Conservation (phyloP, 23 tunicate genomes). For the Trididemnum clinides region DNA sequence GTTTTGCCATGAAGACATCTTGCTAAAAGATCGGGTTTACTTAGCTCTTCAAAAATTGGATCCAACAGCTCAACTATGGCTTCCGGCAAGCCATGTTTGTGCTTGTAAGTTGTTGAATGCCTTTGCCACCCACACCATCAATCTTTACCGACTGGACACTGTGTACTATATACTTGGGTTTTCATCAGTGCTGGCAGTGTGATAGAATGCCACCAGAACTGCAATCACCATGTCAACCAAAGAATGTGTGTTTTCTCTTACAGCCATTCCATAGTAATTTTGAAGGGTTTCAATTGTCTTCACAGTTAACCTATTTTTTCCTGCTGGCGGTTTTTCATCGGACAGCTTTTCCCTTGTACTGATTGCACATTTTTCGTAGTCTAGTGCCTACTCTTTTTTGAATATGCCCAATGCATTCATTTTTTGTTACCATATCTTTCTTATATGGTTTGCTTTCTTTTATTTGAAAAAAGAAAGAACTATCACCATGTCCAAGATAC, state of each 20-base stretch:
- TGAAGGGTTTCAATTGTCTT: background rate
- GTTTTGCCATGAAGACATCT: slow-evolving; percentile 16
- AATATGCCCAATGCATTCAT: slow-evolving; percentile 7
- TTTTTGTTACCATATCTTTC: background rate
- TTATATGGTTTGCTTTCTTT: too few species aligned
- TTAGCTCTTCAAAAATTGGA: slow-evolving; percentile 7
- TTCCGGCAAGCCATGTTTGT: background rate
- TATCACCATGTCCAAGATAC: too few species aligned
- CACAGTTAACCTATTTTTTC: background rate
- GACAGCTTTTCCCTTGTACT: background rate
- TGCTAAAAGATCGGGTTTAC: slow-evolving; percentile 1
- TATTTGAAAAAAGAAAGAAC: too few species aligned
- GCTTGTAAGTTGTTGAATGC: background rate
- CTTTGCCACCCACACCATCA: slow-evolving; percentile 4
- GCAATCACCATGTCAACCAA: slow-evolving; percentile 7
- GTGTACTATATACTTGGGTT: background rate
- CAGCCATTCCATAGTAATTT: slow-evolving; percentile 1
- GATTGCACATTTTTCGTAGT: background rate
- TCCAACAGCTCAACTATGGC: background rate
- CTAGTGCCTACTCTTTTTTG: background rate
- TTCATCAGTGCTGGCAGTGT: slow-evolving; percentile 5
- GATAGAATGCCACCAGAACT: background rate
- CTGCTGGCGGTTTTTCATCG: background rate
- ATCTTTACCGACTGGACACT: slow-evolving; percentile 4
- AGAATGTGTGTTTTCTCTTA: background rate